Evolutionary conservation across 2,888 invertebrate species (phyloP).

Genomic region (Amblyjoppa fuscipennis): DNA sequence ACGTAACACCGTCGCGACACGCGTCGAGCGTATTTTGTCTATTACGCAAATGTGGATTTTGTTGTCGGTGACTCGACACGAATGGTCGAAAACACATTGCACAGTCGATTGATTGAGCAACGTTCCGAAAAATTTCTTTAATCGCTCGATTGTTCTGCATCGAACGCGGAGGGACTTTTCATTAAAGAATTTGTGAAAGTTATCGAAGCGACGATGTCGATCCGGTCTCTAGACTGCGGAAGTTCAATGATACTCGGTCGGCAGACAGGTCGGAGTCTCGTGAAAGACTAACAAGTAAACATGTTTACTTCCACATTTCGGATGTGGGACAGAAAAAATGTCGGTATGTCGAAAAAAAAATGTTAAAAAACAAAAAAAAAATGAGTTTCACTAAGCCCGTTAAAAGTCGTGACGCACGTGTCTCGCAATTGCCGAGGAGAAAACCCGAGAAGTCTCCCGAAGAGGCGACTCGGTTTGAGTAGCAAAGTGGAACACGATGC

Average conservation of each 20-base stretch:
- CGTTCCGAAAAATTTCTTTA: not conserved
- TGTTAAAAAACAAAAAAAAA: not conserved
- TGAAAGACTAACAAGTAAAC: conserved; percentile 17
- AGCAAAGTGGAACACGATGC: conserved; percentile 56
- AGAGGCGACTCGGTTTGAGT: conserved; percentile 16
- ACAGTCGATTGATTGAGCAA: not conserved
- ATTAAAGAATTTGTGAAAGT: conserved; percentile 22
- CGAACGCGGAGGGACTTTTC: not conserved
- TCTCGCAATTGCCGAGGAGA: conserved; percentile 4
- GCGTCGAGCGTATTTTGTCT: not conserved
- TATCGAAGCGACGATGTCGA: conserved; percentile 21
- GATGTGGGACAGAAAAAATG: not conserved
- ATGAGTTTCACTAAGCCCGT: not conserved
- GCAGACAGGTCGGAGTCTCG: not conserved
- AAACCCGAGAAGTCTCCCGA: not conserved
- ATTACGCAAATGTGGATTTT: not conserved
- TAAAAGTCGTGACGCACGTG: not conserved
- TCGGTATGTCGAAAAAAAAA: not conserved
- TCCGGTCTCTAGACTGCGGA: conserved; percentile 23
- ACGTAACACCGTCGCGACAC: not conserved
- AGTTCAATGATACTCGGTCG: not conserved
- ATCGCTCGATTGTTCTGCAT: not conserved
- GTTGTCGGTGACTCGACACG: not conserved
- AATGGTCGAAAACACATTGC: not conserved
- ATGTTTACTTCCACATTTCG: conserved; percentile 17